Base-by-base conservation (phyloP, 2,888 invertebrate genomes). In the Eulithis prunata region DNA sequence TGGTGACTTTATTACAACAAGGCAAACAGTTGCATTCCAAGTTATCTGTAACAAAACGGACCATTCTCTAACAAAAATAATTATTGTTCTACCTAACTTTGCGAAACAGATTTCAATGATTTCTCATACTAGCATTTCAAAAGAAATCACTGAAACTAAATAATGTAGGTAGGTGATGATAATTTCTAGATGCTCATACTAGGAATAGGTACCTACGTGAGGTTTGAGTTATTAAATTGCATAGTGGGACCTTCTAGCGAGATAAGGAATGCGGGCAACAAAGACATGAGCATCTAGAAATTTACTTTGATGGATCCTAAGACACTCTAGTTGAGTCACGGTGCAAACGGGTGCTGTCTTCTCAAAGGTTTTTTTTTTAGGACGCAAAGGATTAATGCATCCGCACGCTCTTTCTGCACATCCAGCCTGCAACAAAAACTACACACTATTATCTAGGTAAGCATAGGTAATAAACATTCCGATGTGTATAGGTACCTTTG, bases 361-460 rank as follows among this genome's bases (percentile, higher is more conserved):
- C 0, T 49, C 12, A 6, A 65, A 61, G 2, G 67, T 52, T 3
- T 28, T 3, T 0, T 32, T 53, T 0, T 60, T 52, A 1, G 63
- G 66, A 1, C 73, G 71, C 5, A 84, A 68, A 0, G 89, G 87
- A 57, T 90, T 86, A 0, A 78, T 76, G 62, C 92, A 92, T 0
- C 88, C 85, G 68, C 91, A 92, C 3, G 70, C 66, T 6, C 57
- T 70, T 67, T 91, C 90, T 12, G 77, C 81, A 70, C 91, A 91
- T 60, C 75, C 72, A 0, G 76, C 60, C 91, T 91, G 71, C 4
- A 77, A 81, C 43, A 14, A 45, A 45, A 45, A 53, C 3, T 4
- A 21, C 21, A 21, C 28, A 47, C 13, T 28, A 14, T 0, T 47
- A 47, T 14, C 47, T 51, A 21, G 13, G 11, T 21, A 53, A 2